These are phyloP conservation scores for Anas bernieri DNA, from an alignment of 2,797 vertebrate species.

Conservation along the genomic window DNA sequence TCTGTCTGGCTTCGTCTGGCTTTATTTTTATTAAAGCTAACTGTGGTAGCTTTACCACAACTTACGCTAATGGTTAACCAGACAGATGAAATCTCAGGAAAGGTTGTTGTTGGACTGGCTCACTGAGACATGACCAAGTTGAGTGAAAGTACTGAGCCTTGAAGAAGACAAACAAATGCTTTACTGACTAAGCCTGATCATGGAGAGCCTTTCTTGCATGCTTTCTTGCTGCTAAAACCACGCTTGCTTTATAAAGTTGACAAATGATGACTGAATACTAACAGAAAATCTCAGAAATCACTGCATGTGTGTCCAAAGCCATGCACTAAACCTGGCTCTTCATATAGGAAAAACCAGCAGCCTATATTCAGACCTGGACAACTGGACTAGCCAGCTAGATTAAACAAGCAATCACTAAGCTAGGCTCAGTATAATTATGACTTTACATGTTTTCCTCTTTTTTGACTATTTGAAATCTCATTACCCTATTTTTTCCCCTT, in stretches of 20 bases:
- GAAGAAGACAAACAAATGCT: conserved; percentile 6
- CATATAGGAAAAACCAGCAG: not conserved
- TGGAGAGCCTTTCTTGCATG: not conserved
- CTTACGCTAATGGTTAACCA: conserved; percentile 42
- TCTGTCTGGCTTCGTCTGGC: not conserved
- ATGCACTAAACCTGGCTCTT: not conserved
- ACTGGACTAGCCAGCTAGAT: not conserved
- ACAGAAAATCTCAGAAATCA: conserved; percentile 21
- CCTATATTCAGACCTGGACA: not conserved
- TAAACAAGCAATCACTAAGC: not conserved
- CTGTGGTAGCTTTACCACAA: not conserved
- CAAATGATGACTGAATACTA: not conserved
- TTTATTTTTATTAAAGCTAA: conserved; percentile 18
- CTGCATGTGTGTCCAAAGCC: not conserved
- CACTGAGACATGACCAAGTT: conserved; percentile 1
- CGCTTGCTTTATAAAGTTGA: not conserved
- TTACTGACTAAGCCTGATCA: not conserved
- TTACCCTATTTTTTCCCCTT: not conserved
- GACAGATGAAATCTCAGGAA: conserved; percentile 51
- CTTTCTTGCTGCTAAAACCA: not conserved
- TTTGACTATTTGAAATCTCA: not conserved
- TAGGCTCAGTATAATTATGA: not conserved
- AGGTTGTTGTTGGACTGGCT: not conserved
- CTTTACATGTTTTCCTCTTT: not conserved
- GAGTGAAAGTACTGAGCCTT: not conserved